These are phyloP conservation scores for Eristalis intricaria DNA, from an alignment of 2,888 invertebrate genomes.

Conservation along the genomic window DNA sequence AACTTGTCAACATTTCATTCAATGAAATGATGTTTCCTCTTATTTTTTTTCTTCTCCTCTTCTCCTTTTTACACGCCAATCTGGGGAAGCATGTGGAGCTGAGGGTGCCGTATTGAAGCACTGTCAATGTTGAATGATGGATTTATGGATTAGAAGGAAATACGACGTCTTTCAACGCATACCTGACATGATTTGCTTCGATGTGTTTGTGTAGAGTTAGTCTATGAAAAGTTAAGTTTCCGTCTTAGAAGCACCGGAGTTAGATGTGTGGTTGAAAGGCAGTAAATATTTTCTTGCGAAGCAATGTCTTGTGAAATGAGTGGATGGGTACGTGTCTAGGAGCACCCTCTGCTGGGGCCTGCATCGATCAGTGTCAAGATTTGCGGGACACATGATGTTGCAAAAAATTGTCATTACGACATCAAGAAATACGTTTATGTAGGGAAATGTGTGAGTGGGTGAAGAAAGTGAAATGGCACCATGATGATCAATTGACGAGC, in stretches of 20 bases:
- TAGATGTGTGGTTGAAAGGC: background rate
- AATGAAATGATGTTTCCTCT: background rate
- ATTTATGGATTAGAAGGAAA: conserved; percentile 12
- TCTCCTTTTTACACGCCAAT: background rate
- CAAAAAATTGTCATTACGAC: background rate
- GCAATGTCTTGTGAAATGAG: background rate
- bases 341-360: too few relatives aligned
- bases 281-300: background rate
- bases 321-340: background rate
- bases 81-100: background rate
- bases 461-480: too few relatives aligned
- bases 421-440: background rate
- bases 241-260: background rate
- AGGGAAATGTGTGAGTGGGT: background rate
- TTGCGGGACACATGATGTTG: background rate
- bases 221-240: background rate
- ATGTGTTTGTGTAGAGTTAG: background rate
- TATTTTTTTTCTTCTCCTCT: background rate
- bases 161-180: background rate
- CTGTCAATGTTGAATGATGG: conserved; percentile 33
- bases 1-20: conserved; percentile 29
- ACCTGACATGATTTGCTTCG: background rate
- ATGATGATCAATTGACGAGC: too few relatives aligned
- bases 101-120: background rate
- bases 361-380: background rate